Evolutionary conservation across 2,888 invertebrate species (phyloP), one percentile per base, ranked within the genome.

Genomic region (Fissipunctia ypsillon): DNA sequence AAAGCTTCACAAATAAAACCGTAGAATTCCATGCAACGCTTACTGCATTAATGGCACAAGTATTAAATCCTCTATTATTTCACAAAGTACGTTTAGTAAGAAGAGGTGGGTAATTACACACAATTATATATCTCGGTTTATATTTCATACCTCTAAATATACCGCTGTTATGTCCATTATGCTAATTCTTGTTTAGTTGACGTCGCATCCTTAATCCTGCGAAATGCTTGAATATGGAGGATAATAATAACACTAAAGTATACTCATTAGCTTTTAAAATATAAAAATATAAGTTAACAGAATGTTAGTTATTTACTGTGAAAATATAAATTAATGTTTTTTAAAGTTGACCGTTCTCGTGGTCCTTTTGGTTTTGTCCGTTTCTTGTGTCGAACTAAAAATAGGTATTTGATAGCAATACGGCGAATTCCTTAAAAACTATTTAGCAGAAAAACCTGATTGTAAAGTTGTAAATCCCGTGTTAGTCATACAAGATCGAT

Each of bases 151-250:
- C 48, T 67, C 57, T 54, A 59, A 76, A 74, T 69, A 69, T 60
- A 73, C 64, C 63, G 3, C 19, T 56, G 54, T 41, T 45, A 48
- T 67, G 31, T 57, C 35, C 54, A 69, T 77, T 84, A 88, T 84
- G 81, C 83, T 79, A 87, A 87, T 86, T 61, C 45, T 43, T 28
- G 43, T 71, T 64, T 48, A 56, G 43, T 69, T 71, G 45, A 54
- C 63, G 63, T 79, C 71, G 64, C 22, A 65, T 78, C 72, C 64
- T 71, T 82, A 77, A 67, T 60, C 64, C 64, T 68, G 35, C 22
- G 22, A 45, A 67, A 65, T 45, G 3, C 48, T 69, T 38, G 38
- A 35, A 78, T 64, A 63, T 54, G 16, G 31, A 10, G 19, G 19
- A 63, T 52, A 4, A 38, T 69, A 45, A 76, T 76, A 22, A 22